Conservation (phyloP, 2,888 invertebrate genomes). For the Gari tellinella region DNA sequence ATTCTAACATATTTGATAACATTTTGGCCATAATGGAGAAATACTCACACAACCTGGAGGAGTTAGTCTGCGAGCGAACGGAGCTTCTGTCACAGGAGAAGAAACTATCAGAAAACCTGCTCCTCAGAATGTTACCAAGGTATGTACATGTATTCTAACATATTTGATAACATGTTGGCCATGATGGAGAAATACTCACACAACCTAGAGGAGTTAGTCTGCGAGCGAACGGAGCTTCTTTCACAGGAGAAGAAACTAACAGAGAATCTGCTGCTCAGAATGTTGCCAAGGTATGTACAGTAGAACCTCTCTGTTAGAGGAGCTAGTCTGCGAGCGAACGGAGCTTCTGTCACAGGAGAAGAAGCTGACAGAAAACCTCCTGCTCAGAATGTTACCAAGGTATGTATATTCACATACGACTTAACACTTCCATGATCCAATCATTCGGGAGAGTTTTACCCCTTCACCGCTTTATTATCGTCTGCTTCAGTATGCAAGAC, state of each 20-base stretch:
- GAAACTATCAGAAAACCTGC: constrained; percentile 96
- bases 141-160: constrained; percentile 87
- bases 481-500: no score
- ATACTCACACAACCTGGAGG: constrained; percentile 97
- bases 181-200: constrained; percentile 99
- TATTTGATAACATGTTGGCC: constrained; percentile 98
- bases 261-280: constrained; percentile 90
- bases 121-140: constrained; percentile 85
- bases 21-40: constrained; percentile 99
- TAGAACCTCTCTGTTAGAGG: constrained; percentile 95
- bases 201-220: constrained; percentile 96
- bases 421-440: no score
- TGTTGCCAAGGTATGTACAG: constrained; percentile 80
- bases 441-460: no score
- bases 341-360: constrained; percentile 97
- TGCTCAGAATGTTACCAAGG: constrained; percentile 85
- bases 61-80: constrained; percentile 95
- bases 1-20: constrained; percentile 95
- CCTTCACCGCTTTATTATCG: no score
- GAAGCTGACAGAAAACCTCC: constrained; percentile 96
- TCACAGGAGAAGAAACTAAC: constrained; percentile 98
- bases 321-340: constrained; percentile 95
- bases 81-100: constrained; percentile 97
- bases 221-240: constrained; percentile 95
- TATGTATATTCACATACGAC: no score